Evolutionary conservation across 2,888 invertebrate genomes (phyloP).

Genomic region (Drosophila paracracens): DNA sequence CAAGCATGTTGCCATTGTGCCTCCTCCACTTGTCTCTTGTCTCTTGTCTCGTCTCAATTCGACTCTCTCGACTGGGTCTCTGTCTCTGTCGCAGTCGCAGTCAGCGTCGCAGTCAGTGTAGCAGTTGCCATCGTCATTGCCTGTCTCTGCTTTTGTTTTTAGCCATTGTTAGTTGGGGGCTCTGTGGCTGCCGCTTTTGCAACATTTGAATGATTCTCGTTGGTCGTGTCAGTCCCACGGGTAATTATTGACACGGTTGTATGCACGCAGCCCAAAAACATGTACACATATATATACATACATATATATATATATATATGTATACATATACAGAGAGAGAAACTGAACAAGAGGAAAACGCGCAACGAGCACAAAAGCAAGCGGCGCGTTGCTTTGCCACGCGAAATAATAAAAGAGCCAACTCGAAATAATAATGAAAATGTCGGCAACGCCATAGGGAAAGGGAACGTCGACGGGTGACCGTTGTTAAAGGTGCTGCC

Average conservation of each 20-base stretch:
- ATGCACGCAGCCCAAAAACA: conserved; percentile 83
- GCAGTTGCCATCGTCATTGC: conserved; percentile 38
- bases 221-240: conserved; percentile 84
- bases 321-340: conserved; percentile 39
- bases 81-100: conserved; percentile 11
- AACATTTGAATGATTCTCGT: conserved; percentile 83
- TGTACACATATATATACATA: conserved; percentile 33
- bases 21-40: conserved; percentile 33
- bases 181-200: conserved; percentile 74
- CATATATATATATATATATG: conserved; percentile 3
- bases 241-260: conserved; percentile 83
- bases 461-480: conserved; percentile 23
- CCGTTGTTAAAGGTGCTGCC: conserved; percentile 37
- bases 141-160: conserved; percentile 75
- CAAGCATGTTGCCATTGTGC: conserved; percentile 59
- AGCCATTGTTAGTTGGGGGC: conserved; percentile 72
- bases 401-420: conserved; percentile 75
- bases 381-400: conserved; percentile 71
- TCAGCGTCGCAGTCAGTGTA: conserved; percentile 7
- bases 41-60: conserved; percentile 45
- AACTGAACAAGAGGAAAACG: conserved; percentile 30
- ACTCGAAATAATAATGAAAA: conserved; percentile 80
- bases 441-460: conserved; percentile 58
- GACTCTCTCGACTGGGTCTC: conserved; percentile 54
- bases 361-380: conserved; percentile 53